Conservation (phyloP, 2,113 vertebrate species). For the Dasypus novemcinctus region DNA sequence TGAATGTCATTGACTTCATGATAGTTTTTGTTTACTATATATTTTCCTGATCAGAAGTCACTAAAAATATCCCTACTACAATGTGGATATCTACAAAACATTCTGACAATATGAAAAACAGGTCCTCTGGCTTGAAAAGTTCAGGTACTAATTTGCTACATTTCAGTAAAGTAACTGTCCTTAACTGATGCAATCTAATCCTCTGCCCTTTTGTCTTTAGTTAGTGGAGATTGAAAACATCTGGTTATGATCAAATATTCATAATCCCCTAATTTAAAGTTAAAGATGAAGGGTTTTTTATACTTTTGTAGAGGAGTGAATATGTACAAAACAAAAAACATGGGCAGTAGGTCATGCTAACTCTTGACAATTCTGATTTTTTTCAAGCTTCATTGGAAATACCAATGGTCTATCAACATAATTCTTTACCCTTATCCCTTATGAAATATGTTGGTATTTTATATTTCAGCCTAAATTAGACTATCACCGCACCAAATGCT, state of each 20-base stretch:
- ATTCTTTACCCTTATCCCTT: background rate
- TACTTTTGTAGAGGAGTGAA: background rate
- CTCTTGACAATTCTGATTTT: background rate
- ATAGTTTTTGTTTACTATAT: background rate
- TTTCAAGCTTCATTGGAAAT: background rate
- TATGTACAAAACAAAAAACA: background rate
- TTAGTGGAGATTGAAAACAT: slow-evolving; percentile 51
- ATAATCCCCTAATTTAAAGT: slow-evolving; percentile 43
- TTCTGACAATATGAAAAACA: slow-evolving; percentile 2
- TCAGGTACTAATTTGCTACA: background rate
- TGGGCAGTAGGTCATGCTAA: slow-evolving; percentile 10
- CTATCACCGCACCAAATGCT: background rate
- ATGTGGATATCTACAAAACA: background rate
- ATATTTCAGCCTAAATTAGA: background rate
- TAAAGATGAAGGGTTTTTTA: background rate
- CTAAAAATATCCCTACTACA: background rate
- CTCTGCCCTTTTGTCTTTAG: slow-evolving; percentile 10
- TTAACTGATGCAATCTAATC: slow-evolving; percentile 10
- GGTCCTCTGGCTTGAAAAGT: background rate
- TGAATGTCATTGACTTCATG: background rate
- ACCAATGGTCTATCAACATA: background rate
- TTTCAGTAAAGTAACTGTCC: slow-evolving; percentile 10
- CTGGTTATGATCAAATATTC: slow-evolving; percentile 28
- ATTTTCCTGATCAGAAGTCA: background rate
- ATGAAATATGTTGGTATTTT: slow-evolving; percentile 10